Evolutionary conservation across 2,797 vertebrate species (phyloP).

Genomic region (Acrocephalus scirpaceus): DNA sequence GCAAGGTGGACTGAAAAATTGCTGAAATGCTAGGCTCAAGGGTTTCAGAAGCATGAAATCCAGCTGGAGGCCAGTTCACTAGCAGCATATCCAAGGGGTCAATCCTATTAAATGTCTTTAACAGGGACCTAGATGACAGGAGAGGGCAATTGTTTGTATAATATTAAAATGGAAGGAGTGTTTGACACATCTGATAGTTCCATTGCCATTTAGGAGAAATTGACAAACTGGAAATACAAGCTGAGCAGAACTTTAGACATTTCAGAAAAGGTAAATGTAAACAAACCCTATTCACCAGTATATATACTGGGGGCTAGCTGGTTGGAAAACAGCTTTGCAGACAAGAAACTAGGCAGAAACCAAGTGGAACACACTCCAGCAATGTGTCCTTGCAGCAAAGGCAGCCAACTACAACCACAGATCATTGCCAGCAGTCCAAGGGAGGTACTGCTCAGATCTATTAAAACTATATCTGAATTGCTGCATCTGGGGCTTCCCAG

Average conservation of each 20-base stretch:
- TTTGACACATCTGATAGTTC: not conserved
- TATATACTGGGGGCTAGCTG: not conserved
- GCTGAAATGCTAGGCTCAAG: not conserved
- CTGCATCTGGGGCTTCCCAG: not conserved
- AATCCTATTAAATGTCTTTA: not conserved
- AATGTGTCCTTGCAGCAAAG: not conserved
- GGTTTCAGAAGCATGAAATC: not conserved
- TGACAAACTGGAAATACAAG: not conserved
- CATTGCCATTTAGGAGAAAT: not conserved
- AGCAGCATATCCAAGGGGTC: not conserved
- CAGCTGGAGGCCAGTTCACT: not conserved
- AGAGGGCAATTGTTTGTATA: not conserved
- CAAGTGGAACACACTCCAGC: not conserved
- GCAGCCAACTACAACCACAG: not conserved
- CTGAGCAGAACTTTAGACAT: not conserved
- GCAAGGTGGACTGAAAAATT: not conserved
- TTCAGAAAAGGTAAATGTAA: not conserved
- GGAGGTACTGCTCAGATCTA: not conserved
- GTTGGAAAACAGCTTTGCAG: not conserved
- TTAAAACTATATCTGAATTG: not conserved
- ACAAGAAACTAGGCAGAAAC: not conserved
- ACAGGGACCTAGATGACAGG: not conserved
- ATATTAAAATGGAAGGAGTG: not conserved
- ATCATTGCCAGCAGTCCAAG: rapidly evolving
- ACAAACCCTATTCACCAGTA: not conserved